These are phyloP conservation scores for Lethrus apterus DNA, from an alignment of 1,140 invertebrate species.

Conservation along the genomic window DNA sequence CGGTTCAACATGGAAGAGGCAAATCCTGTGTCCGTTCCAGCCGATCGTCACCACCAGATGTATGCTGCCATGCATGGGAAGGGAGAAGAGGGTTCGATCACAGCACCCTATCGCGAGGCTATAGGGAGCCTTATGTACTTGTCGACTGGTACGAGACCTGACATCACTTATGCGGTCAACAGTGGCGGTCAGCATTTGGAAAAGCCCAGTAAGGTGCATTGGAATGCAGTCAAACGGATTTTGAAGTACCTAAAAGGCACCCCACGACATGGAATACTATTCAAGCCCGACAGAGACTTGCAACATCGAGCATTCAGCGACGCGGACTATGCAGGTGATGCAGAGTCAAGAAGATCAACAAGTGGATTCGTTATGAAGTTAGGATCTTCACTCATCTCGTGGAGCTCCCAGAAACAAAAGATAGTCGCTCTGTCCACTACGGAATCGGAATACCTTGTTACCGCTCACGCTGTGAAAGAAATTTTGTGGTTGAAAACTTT, in stretches of 20 bases:
- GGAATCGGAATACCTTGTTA: slow-evolving; percentile 20
- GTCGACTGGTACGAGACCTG: slow-evolving; percentile 37
- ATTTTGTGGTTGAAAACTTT: slow-evolving; percentile 28
- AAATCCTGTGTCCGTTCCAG: too few species aligned
- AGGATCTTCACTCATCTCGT: slow-evolving; percentile 12
- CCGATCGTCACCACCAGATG: too few species aligned
- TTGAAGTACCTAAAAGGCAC: slow-evolving; percentile 1
- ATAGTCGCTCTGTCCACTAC: slow-evolving; percentile 11
- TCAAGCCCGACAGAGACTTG: not conserved
- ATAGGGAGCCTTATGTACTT: slow-evolving; percentile 35
- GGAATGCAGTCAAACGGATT: slow-evolving; percentile 14
- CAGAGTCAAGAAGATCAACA: slow-evolving; percentile 14
- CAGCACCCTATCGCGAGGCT: too few species aligned
- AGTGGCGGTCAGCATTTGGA: slow-evolving; percentile 33
- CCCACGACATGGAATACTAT: not conserved
- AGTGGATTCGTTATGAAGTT: slow-evolving; percentile 16
- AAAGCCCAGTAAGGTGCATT: slow-evolving; percentile 26
- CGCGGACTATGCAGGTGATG: slow-evolving; percentile 12
- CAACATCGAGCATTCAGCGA: slow-evolving; percentile 24
- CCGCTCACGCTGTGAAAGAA: slow-evolving; percentile 29
- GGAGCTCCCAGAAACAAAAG: slow-evolving; percentile 14
- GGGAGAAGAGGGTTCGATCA: too few species aligned
- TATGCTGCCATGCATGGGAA: too few species aligned
- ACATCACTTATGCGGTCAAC: slow-evolving; percentile 35
- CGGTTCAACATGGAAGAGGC: not conserved